Conservation (phyloP, 2,888 invertebrate genomes). For the Watsonalla cultraria region DNA sequence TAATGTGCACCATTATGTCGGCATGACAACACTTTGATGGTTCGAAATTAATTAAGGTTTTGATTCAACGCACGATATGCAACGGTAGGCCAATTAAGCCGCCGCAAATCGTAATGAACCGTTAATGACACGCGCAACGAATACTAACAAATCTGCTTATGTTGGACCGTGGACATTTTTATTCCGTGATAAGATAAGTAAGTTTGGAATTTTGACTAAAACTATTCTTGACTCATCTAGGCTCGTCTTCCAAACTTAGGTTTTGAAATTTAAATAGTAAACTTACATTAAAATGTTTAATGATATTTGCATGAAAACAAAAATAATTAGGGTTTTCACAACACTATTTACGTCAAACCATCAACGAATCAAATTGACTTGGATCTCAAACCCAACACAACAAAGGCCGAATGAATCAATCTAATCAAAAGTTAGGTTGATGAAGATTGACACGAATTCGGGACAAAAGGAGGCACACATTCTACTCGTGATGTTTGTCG, state of each 20-base stretch:
- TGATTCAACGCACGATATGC: conserved; percentile 61
- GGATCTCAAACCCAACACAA: not conserved
- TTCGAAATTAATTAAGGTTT: conserved; percentile 41
- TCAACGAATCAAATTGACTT: not conserved
- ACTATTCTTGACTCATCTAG: too few relatives aligned
- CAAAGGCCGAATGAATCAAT: conserved; percentile 24
- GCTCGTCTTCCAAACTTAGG: too few relatives aligned
- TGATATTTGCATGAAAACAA: too few relatives aligned
- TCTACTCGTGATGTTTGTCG: conserved; percentile 7
- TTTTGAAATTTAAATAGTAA: too few relatives aligned
- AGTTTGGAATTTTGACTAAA: too few relatives aligned
- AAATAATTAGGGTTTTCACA: too few relatives aligned
- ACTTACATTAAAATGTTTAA: too few relatives aligned
- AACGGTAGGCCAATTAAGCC: conserved; percentile 69
- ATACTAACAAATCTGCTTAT: conserved; percentile 46
- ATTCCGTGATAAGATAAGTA: conserved; percentile 9
- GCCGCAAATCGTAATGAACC: conserved; percentile 64
- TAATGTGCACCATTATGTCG: conserved; percentile 15
- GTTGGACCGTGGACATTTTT: conserved; percentile 15
- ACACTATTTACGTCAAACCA: not conserved
- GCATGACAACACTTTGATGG: conserved; percentile 31
- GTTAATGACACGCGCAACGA: conserved; percentile 61
- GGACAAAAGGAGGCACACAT: conserved; percentile 9
- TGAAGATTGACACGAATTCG: conserved; percentile 42
- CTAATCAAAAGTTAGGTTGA: conserved; percentile 34